These are phyloP conservation scores for Bombus pascuorum DNA, from an alignment of 1,140 invertebrate species.

Conservation along the genomic window DNA sequence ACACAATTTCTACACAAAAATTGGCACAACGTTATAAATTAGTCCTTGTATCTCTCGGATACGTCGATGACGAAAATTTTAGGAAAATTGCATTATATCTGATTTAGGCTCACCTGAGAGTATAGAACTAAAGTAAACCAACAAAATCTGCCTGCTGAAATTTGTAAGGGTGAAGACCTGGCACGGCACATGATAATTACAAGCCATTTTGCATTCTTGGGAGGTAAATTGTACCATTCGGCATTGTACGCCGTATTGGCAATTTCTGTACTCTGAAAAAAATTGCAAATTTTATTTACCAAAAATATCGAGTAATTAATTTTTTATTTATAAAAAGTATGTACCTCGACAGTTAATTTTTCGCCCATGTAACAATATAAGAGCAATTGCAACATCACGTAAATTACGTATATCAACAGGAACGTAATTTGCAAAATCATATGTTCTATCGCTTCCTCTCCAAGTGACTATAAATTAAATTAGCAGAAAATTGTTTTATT, in stretches of 20 bases:
- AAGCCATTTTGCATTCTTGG: conserved; percentile 55
- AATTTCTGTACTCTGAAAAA: conserved; percentile 68
- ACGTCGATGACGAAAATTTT: neutral
- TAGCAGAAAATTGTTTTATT: neutral
- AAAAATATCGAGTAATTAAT: neutral
- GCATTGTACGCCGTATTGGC: conserved; percentile 66
- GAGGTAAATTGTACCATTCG: conserved; percentile 69
- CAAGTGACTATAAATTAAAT: conserved; percentile 26
- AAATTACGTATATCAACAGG: conserved; percentile 34
- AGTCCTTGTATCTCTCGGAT: too few species aligned
- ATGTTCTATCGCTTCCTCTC: neutral
- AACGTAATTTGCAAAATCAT: conserved; percentile 44
- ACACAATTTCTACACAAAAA: too few species aligned
- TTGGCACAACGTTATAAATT: too few species aligned
- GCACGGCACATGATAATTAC: conserved; percentile 70
- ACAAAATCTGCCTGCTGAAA: conserved; percentile 72
- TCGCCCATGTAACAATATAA: conserved; percentile 67
- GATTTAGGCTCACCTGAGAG: conserved; percentile 35
- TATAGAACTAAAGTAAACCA: conserved; percentile 61
- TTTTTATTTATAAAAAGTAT: neutral
- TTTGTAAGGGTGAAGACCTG: conserved; percentile 56
- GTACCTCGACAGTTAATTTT: conserved; percentile 50
- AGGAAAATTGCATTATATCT: neutral
- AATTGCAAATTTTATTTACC: neutral
- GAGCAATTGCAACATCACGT: conserved; percentile 52